These are phyloP conservation scores for Pomacea maculata DNA, from an alignment of 1,140 invertebrate species.

Conservation along the genomic window DNA sequence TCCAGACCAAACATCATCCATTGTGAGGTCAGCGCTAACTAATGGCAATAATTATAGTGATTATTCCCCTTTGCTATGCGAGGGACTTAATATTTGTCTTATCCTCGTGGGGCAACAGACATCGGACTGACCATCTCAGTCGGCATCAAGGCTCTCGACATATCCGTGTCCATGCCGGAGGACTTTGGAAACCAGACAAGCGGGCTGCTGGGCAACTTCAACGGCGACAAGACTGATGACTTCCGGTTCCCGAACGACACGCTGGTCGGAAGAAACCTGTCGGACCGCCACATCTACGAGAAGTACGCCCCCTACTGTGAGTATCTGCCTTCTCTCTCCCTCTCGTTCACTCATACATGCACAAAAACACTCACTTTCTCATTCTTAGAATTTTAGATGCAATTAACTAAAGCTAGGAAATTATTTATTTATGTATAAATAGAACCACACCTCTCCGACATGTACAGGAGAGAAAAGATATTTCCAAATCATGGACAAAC, in stretches of 20 bases:
- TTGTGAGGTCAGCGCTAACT: background rate
- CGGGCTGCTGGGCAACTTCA: constrained; percentile 24
- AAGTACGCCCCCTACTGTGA: constrained; percentile 6
- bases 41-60: background rate
- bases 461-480: too few relatives aligned
- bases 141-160: constrained; percentile 7
- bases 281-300: constrained; percentile 16
- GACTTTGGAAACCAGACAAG: constrained; percentile 2
- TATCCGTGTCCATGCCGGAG: background rate
- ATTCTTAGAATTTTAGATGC: too few relatives aligned
- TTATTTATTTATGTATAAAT: too few relatives aligned
- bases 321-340: background rate
- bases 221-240: constrained; percentile 19
- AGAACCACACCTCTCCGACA: too few relatives aligned
- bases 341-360: background rate
- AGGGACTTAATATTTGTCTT: background rate
- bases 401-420: background rate
- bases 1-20: background rate
- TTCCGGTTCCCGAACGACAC: constrained; percentile 21
- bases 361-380: too few relatives aligned
- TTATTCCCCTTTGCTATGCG: background rate
- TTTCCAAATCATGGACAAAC: too few relatives aligned
- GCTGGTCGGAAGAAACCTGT: constrained; percentile 6
- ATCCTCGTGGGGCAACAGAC: background rate
- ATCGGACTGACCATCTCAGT: constrained; percentile 21